Conservation (phyloP, 2,113 vertebrate genomes). For the Kryptolebias marmoratus region DNA sequence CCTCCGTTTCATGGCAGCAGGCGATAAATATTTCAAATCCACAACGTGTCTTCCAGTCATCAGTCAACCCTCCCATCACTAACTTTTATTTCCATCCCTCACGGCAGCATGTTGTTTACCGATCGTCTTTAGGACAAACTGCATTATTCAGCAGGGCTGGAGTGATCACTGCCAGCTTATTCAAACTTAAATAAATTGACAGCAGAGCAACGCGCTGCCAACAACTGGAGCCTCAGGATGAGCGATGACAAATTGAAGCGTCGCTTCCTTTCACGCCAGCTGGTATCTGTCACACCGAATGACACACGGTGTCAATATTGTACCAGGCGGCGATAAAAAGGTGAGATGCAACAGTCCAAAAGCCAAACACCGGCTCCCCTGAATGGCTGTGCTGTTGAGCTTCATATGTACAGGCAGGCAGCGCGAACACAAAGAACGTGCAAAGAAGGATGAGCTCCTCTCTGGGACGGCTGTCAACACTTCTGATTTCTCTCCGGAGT, state of each 20-base stretch:
- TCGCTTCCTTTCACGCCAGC: conserved; percentile 34
- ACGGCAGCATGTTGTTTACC: background rate
- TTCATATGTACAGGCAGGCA: conserved; percentile 53
- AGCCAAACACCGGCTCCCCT: conserved; percentile 35
- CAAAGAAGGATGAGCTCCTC: conserved; percentile 38
- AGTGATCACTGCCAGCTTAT: conserved; percentile 18
- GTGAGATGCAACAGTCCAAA: conserved; percentile 44
- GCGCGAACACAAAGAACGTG: conserved; percentile 49
- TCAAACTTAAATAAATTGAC: conserved; percentile 21
- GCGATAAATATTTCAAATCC: background rate
- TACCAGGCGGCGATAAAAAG: conserved; percentile 53
- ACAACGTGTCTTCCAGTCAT: background rate
- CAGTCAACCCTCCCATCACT: background rate
- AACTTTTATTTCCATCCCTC: conserved; percentile 3
- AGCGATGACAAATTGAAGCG: conserved; percentile 10
- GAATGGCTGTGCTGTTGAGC: conserved; percentile 28
- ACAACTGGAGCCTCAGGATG: conserved; percentile 27
- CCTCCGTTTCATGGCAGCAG: too few species aligned
- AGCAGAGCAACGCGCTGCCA: conserved; percentile 11
- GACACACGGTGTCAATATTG: conserved; percentile 54
- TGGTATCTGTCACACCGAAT: conserved; percentile 33
- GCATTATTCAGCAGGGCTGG: conserved; percentile 20
- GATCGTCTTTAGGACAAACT: conserved; percentile 4
- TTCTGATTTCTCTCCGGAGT: conserved; percentile 14
- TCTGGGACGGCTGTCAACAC: conserved; percentile 10